Percentiles rank a stretch among this genome's conserved stretches.
These are phyloP conservation scores for Agrypnia vestita DNA, from an alignment of 1,140 invertebrate genomes.

Conservation along the genomic window DNA sequence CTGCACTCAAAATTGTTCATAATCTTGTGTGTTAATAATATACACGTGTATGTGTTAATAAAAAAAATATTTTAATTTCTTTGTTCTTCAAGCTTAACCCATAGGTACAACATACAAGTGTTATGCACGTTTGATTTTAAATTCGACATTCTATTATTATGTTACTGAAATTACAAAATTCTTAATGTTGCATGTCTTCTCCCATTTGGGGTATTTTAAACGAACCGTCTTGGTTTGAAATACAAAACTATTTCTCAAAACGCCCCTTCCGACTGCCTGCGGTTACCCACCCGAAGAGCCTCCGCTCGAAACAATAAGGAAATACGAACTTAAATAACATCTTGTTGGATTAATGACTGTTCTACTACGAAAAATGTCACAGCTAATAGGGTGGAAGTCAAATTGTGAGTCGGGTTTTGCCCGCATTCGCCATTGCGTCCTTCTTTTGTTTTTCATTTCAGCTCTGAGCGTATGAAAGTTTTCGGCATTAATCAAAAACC, in stretches of 20 bases:
- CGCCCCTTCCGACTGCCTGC: background rate
- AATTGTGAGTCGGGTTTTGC: constrained; percentile 29
- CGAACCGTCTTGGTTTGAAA: constrained; percentile 12
- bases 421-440: constrained; percentile 20
- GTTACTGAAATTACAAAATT: background rate
- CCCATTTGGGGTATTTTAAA: constrained; percentile 2
- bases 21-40: too few species aligned
- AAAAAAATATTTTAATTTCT: too few species aligned
- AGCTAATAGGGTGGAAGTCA: constrained; percentile 47
- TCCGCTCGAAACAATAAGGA: constrained; percentile 37
- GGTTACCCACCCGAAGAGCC: constrained; percentile 1
- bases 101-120: too few species aligned
- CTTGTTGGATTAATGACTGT: constrained; percentile 41
- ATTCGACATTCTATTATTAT: too few species aligned
- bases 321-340: constrained; percentile 33
- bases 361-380: constrained; percentile 46
- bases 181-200: constrained; percentile 2
- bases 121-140: too few species aligned
- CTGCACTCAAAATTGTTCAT: too few species aligned
- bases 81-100: too few species aligned
- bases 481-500: constrained; percentile 49
- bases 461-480: constrained; percentile 36
- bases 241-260: constrained; percentile 21
- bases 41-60: too few species aligned
- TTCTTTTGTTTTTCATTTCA: constrained; percentile 41